Base-by-base conservation (phyloP, 1,140 invertebrate genomes). In the Colletes latitarsis region DNA sequence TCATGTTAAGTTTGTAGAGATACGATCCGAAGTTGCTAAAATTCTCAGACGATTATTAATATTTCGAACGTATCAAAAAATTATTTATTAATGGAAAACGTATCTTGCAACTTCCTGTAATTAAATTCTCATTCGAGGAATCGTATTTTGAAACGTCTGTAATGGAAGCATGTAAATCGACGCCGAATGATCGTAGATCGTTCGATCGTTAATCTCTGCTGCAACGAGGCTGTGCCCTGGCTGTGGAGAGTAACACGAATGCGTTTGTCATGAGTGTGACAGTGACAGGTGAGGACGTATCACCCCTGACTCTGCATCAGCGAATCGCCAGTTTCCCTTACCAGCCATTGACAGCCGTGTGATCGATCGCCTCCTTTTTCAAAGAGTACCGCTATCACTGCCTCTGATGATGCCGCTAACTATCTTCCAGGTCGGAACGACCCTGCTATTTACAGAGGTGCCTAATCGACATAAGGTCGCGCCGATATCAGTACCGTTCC, bases 311-410 rank as follows among this genome's bases (percentile, higher is more conserved):
- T 57, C 55, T 49, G 41, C 52, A 12, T 39, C 73, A 55, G 62
- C 74, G n/a, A 69, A 76, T 46, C 74, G 64, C 55, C 8, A 66
- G 49, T 63, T 74, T 68, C 67, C 77, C 83, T 79, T 75, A 63
- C 68, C 57, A 21, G 17, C 30, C 52, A 84, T 71, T 82, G 84
- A 88, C 88, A 88, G 77, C 79, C 76, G 52, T 49, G 78, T 89
- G 87, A 89, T 87, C 82, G 88, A 89, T 88, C 74, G 74, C 82
- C 39, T 69, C 30, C 43, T 78, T 71, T 74, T 72, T 88, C 85
- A 89, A 88, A 88, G 77, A 53, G 52, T 43, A 75, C 88, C 88
- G 87, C 87, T 89, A 88, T 88, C 87, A 81, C 55, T 78, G 77
- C 72, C 60, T 75, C 62, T 73, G 71, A 80, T 75, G 62, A 74